Evolutionary conservation across 2,113 vertebrate species (phyloP).

Genomic region (Pangasianodon hypophthalmus): DNA sequence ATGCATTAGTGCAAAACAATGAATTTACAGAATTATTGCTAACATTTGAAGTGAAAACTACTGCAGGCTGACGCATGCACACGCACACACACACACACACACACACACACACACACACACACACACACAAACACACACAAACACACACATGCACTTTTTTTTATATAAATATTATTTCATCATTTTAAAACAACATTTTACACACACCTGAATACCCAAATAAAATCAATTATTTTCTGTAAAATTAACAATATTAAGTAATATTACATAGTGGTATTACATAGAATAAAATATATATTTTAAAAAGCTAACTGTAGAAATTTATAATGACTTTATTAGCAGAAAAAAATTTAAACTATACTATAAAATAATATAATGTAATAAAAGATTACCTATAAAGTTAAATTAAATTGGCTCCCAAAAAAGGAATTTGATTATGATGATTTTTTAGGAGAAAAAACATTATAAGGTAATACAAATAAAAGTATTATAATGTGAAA

Average conservation of each 20-base stretch:
- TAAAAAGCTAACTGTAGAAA: not conserved
- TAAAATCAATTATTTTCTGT: not conserved
- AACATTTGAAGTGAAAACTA: not conserved
- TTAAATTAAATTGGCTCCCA: not conserved
- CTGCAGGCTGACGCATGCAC: constrained; percentile 4
- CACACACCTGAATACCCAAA: not conserved
- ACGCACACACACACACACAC: constrained; percentile 19
- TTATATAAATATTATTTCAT: no score
- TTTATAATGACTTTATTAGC: not conserved
- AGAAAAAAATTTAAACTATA: not conserved
- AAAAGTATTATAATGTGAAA: not conserved
- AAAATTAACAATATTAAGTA: no score
- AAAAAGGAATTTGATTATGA: not conserved
- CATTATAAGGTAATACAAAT: not conserved
- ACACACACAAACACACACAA: constrained; percentile 7
- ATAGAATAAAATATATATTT: no score
- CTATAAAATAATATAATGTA: not conserved
- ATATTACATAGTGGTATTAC: no score
- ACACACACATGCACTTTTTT: constrained; percentile 1
- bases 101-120: constrained; percentile 21
- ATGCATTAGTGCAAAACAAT: not conserved
- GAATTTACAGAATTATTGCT: constrained; percentile 19
- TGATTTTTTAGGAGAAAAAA: not conserved
- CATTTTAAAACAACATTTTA: not conserved
- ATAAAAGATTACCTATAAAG: not conserved